Conservation (phyloP, 2,113 vertebrate species). For the Polyodon spathula region DNA sequence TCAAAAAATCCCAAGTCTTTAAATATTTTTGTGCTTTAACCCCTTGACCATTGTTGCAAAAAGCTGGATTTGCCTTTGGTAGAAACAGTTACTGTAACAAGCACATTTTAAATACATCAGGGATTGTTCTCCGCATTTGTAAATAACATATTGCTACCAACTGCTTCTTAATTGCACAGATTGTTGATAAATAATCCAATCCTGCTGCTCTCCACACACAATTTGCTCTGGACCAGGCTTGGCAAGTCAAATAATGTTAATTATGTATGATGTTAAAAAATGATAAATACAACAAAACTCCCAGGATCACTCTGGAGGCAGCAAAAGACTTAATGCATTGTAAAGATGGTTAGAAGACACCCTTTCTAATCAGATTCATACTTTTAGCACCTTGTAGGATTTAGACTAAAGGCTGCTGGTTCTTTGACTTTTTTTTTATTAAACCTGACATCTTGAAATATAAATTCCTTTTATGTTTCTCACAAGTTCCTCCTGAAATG, state of each 20-base stretch:
- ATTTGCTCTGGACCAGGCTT: conserved; percentile 81
- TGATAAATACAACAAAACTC: conserved; percentile 91
- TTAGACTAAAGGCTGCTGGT: conserved; percentile 51
- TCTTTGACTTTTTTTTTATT: conserved; percentile 42
- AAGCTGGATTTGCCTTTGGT: not conserved
- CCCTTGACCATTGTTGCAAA: too few species aligned
- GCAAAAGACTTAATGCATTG: conserved; percentile 73
- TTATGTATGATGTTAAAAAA: conserved; percentile 83
- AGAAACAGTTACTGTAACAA: not conserved
- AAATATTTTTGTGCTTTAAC: too few species aligned
- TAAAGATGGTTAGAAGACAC: conserved; percentile 72
- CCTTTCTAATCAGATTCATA: conserved; percentile 56
- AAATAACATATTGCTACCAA: conserved; percentile 83
- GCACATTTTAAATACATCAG: conserved; percentile 47
- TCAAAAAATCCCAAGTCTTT: too few species aligned
- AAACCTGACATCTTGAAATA: conserved; percentile 87
- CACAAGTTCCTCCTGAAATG: conserved; percentile 78
- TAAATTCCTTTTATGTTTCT: conserved; percentile 88
- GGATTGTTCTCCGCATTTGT: conserved; percentile 59
- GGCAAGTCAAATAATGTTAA: conserved; percentile 79
- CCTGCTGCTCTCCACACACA: conserved; percentile 75
- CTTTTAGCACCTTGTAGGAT: conserved; percentile 54
- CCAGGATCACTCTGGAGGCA: conserved; percentile 70
- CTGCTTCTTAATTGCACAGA: conserved; percentile 87
- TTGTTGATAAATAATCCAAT: conserved; percentile 85